phyloP scores from a whole-genome alignment of 1,140 invertebrate species.

The Neocloeon triangulifer region DNA sequence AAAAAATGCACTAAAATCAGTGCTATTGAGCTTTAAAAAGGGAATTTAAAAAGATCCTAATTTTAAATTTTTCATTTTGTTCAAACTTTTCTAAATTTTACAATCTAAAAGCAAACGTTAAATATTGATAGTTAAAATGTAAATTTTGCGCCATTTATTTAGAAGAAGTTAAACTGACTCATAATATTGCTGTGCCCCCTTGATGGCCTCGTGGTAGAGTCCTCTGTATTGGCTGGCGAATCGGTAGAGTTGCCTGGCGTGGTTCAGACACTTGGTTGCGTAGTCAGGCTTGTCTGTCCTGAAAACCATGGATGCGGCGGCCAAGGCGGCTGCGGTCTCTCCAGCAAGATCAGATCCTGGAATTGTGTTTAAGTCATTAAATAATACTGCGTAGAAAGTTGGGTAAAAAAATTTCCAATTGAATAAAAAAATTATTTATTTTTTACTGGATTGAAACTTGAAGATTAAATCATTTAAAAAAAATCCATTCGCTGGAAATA shows the following conservation, averaged over 20 bases:
- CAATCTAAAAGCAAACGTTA: conserved; percentile 3
- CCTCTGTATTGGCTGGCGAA: conserved; percentile 30
- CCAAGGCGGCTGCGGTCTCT: conserved; percentile 34
- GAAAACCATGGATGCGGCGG: conserved; percentile 28
- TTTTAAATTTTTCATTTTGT: too few species aligned
- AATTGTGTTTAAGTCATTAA: too few species aligned
- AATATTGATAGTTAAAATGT: too few species aligned
- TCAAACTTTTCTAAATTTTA: too few species aligned
- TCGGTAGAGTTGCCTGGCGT: conserved; percentile 30
- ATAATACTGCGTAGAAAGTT: too few species aligned
- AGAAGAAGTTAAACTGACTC: conserved; percentile 20
- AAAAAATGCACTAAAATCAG: conserved; percentile 1
- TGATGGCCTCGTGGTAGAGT: conserved; percentile 29
- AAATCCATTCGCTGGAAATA: too few species aligned
- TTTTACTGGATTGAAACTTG: neutral
- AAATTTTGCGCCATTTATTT: too few species aligned
- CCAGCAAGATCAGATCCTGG: conserved; percentile 36
- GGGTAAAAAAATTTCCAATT: too few species aligned
- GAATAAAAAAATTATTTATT: too few species aligned
- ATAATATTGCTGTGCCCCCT: conserved; percentile 26
- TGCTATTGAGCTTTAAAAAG: too few species aligned
- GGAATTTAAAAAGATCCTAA: too few species aligned
- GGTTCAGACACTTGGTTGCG: conserved; percentile 20
- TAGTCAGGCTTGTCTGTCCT: conserved; percentile 21
- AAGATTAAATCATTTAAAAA: conserved; percentile 2